phyloP scores from a whole-genome alignment of 2,888 invertebrate genomes.

The Hemithea aestivaria region DNA sequence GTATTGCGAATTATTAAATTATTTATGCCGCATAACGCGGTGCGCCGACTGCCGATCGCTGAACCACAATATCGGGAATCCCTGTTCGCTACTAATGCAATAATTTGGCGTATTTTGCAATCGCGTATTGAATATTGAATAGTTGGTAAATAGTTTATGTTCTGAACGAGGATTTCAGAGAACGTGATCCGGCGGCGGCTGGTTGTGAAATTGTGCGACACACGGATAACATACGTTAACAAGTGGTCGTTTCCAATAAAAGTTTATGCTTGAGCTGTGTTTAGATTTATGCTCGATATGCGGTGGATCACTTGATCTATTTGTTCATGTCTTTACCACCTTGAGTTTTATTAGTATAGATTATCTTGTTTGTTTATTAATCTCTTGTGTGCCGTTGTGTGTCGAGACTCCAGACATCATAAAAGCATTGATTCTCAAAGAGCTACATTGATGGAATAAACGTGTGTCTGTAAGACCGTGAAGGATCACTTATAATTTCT shows the following conservation, averaged over 20 bases:
- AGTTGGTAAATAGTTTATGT: slow-evolving; percentile 77
- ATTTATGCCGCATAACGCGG: slow-evolving; percentile 77
- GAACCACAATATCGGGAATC: slow-evolving; percentile 79
- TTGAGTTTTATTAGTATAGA: background rate
- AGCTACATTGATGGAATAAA: no score
- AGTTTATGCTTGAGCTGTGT: slow-evolving; percentile 61
- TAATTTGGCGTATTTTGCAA: slow-evolving; percentile 80
- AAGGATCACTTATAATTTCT: no score
- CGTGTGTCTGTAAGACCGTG: no score
- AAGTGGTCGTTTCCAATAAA: slow-evolving; percentile 66
- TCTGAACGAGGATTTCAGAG: slow-evolving; percentile 72
- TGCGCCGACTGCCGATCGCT: slow-evolving; percentile 67
- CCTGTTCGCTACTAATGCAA: slow-evolving; percentile 77
- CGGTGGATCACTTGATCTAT: slow-evolving; percentile 48
- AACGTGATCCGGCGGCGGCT: slow-evolving; percentile 65
- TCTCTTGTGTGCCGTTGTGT: no score
- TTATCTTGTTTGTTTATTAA: no score
- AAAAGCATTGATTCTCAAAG: no score
- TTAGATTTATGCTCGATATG: slow-evolving; percentile 61
- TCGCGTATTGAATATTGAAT: slow-evolving; percentile 78
- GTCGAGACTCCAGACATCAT: no score
- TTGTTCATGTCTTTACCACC: slow-evolving; percentile 19
- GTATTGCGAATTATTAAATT: slow-evolving; percentile 80
- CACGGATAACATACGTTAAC: slow-evolving; percentile 66
- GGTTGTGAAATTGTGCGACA: slow-evolving; percentile 71